A percentile compares a stretch with the other conserved stretches of the same genome.
Conservation (phyloP, 2,113 vertebrate genomes). For the Philantomba maxwellii region DNA sequence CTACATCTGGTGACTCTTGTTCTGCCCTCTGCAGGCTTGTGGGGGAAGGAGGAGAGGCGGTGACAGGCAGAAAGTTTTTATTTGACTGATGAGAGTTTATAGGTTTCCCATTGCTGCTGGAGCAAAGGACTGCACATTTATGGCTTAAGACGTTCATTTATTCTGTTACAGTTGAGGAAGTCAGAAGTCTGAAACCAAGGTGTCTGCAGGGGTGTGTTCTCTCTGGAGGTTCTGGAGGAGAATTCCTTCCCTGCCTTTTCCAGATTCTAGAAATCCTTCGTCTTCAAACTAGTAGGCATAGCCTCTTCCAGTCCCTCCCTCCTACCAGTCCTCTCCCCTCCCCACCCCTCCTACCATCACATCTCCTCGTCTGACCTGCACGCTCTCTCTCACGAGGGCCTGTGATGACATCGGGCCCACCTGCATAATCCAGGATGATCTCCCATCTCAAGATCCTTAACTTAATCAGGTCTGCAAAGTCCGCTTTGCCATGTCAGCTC, state of each 20-base stretch:
- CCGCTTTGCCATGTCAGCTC: neutral
- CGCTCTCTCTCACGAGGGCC: neutral
- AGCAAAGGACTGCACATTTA: neutral
- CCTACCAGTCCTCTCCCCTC: too few relatives aligned
- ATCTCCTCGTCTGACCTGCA: neutral
- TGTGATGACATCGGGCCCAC: neutral
- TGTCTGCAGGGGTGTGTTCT: neutral
- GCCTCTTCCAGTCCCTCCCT: too few relatives aligned
- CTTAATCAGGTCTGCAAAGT: neutral
- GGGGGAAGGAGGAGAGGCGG: neutral
- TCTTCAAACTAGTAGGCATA: neutral
- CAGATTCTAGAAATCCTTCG: neutral
- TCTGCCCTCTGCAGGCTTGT: neutral
- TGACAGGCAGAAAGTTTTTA: neutral
- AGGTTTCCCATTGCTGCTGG: neutral
- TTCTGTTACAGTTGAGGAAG: too few relatives aligned
- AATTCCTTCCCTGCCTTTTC: neutral
- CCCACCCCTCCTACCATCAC: neutral
- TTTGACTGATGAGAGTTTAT: fast-evolving
- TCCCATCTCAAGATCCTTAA: neutral
- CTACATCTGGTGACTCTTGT: neutral
- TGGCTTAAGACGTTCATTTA: neutral
- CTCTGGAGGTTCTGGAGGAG: neutral
- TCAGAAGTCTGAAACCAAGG: too few relatives aligned
- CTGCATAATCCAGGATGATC: neutral